Evolutionary conservation across 2,888 invertebrate species (phyloP).

Genomic region (Cheilosia soror): DNA sequence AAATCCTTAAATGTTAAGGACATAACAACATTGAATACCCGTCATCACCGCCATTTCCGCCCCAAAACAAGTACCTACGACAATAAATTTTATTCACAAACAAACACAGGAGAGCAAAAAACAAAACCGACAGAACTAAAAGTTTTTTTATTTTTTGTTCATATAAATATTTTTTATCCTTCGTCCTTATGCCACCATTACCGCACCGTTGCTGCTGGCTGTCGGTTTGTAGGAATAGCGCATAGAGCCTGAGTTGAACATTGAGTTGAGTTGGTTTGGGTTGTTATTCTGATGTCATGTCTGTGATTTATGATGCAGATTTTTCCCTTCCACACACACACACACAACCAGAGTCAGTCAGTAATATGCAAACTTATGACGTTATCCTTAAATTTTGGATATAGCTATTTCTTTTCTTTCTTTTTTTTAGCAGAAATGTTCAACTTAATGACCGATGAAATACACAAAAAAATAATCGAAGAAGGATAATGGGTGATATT

Average conservation of each 20-base stretch:
- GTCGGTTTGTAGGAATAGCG: conserved; percentile 29
- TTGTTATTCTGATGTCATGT: conserved; percentile 56
- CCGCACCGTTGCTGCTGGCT: conserved; percentile 10
- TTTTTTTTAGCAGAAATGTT: background rate
- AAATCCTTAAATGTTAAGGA: conserved; percentile 55
- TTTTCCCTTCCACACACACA: background rate
- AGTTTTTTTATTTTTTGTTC: conserved; percentile 14
- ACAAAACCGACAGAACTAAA: conserved; percentile 44
- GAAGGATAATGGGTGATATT: conserved; percentile 56
- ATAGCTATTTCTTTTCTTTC: background rate
- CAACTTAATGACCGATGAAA: conserved; percentile 41
- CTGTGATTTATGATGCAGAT: conserved; percentile 67
- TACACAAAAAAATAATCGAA: conserved; percentile 39
- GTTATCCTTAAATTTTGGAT: conserved; percentile 27
- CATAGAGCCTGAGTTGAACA: conserved; percentile 1
- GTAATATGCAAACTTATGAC: conserved; percentile 51
- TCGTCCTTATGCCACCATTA: conserved; percentile 32
- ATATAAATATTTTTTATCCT: conserved; percentile 31
- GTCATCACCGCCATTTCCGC: conserved; percentile 58
- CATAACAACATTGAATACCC: conserved; percentile 55
- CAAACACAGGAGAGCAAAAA: conserved; percentile 35
- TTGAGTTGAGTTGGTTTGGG: conserved; percentile 32
- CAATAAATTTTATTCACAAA: conserved; percentile 69
- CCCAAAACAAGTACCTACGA: conserved; percentile 51
- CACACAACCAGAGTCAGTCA: background rate